Conservation (phyloP, 2,797 vertebrate genomes). For the Melanotaenia maccullochi region DNA sequence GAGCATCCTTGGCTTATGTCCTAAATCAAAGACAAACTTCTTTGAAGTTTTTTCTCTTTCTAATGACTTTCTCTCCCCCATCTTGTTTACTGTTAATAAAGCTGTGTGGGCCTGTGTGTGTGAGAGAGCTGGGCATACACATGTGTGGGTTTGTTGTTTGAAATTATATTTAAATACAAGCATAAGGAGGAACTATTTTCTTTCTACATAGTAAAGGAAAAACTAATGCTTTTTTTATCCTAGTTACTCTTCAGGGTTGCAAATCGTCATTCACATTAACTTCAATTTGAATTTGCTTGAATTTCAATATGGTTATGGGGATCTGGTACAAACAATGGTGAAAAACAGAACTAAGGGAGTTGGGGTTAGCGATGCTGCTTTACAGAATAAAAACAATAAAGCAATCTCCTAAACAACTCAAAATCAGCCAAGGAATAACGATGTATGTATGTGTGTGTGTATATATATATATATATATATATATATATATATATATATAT, state of each 20-base stretch:
- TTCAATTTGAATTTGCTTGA: not conserved
- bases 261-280: slow-evolving; percentile 11
- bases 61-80: slow-evolving; percentile 58
- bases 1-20: slow-evolving; percentile 53
- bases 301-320: too few relatives aligned
- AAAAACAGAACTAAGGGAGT: too few relatives aligned
- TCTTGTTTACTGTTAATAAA: slow-evolving; percentile 49
- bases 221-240: slow-evolving; percentile 34
- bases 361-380: too few relatives aligned
- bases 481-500: too few relatives aligned
- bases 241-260: slow-evolving; percentile 30
- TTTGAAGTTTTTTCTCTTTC: slow-evolving; percentile 62
- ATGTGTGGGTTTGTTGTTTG: slow-evolving; percentile 40
- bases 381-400: too few relatives aligned
- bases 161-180: slow-evolving; percentile 43
- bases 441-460: too few relatives aligned
- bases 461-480: too few relatives aligned
- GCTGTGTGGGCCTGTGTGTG: slow-evolving; percentile 4
- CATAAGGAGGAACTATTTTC: slow-evolving; percentile 37
- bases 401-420: too few relatives aligned
- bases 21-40: slow-evolving; percentile 62
- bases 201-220: slow-evolving; percentile 7
- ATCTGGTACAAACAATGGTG: too few relatives aligned
- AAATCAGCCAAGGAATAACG: too few relatives aligned
- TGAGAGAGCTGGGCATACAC: slow-evolving; percentile 8